Percentiles rank a stretch among this genome's conserved stretches.
phyloP scores from a whole-genome alignment of 2,113 vertebrate genomes.

The Dissostichus mawsoni region DNA sequence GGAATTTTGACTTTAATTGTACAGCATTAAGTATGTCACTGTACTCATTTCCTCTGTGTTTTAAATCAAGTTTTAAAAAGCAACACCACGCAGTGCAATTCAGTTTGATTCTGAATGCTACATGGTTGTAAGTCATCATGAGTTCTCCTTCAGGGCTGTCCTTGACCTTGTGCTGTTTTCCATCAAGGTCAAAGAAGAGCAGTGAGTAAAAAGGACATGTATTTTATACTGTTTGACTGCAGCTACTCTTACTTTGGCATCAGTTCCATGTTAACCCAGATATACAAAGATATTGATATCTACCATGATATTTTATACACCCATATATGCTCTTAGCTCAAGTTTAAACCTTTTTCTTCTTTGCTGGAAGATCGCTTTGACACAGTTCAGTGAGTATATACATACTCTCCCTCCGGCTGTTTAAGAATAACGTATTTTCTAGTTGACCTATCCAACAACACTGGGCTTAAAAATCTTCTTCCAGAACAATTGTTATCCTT shows the following conservation, averaged over 20 bases:
- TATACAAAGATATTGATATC: not conserved
- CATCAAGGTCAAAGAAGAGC: not conserved
- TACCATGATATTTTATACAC: not conserved
- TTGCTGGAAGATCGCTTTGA: slow-evolving; percentile 4
- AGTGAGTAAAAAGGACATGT: not conserved
- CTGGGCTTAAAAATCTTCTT: slow-evolving; percentile 34
- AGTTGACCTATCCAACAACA: slow-evolving; percentile 25
- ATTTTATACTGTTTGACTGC: no score
- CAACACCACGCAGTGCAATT: not conserved
- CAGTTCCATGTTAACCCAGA: not conserved
- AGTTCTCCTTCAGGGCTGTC: no score
- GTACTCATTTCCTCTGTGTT: not conserved
- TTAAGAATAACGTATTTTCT: slow-evolving; percentile 19
- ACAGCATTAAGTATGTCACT: not conserved
- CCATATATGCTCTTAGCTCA: not conserved
- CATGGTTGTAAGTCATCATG: not conserved
- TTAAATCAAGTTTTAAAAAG: not conserved
- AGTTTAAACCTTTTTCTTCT: not conserved
- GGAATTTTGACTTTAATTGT: not conserved
- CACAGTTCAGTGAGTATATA: slow-evolving; percentile 3
- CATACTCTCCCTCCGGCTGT: slow-evolving; percentile 20
- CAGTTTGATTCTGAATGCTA: not conserved
- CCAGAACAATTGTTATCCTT: slow-evolving; percentile 24
- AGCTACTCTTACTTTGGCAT: not conserved
- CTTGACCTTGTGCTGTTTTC: no score